These are phyloP conservation scores for Pomacea maculata DNA, from an alignment of 1,140 invertebrate genomes.

Conservation along the genomic window DNA sequence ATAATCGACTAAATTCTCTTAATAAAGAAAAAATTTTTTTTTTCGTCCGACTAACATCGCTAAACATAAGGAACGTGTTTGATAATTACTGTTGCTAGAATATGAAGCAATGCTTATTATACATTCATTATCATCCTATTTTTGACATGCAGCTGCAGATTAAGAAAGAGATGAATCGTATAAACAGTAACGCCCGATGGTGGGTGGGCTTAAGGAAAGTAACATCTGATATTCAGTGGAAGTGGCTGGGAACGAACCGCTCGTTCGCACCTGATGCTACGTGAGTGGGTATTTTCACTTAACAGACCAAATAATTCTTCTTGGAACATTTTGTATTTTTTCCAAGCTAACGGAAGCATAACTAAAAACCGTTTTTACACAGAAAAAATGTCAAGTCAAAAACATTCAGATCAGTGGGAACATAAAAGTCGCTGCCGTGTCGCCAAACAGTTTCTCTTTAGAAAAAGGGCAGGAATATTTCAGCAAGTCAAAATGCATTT, in stretches of 20 bases:
- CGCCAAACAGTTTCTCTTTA: too few species aligned
- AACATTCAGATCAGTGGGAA: too few species aligned
- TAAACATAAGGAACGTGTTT: background rate
- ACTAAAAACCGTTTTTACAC: too few species aligned
- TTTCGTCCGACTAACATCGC: background rate
- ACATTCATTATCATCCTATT: too few species aligned
- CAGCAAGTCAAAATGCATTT: too few species aligned
- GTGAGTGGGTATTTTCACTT: constrained; percentile 13
- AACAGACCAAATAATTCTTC: background rate
- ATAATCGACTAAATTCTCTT: background rate
- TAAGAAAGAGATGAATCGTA: background rate
- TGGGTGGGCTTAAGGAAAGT: background rate
- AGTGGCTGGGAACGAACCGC: constrained; percentile 14
- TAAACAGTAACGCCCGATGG: background rate
- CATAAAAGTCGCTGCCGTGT: too few species aligned
- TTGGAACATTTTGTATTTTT: background rate
- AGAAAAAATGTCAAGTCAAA: too few species aligned
- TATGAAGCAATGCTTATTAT: too few species aligned
- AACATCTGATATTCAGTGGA: constrained; percentile 22
- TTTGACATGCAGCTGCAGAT: constrained; percentile 4
- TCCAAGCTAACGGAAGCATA: too few species aligned
- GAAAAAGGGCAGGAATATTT: too few species aligned
- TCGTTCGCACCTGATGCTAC: background rate
- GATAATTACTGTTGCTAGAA: too few species aligned
- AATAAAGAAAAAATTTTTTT: background rate